These are phyloP conservation scores for Thamnophis elegans DNA, from an alignment of 2,797 vertebrate genomes.

Conservation along the genomic window DNA sequence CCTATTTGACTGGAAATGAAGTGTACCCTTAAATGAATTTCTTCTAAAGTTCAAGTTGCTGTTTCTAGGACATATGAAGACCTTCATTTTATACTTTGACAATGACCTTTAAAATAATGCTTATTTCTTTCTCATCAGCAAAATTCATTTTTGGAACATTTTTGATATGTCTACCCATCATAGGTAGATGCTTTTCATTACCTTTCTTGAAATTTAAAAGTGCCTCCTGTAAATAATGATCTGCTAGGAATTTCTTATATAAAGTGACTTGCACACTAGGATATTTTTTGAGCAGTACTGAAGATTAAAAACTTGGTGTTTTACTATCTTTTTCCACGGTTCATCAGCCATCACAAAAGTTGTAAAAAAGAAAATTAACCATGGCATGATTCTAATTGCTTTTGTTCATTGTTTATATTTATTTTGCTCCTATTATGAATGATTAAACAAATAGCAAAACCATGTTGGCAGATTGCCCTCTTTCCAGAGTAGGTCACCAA, in stretches of 20 bases:
- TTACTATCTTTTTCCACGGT: neutral
- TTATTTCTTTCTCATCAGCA: constrained; percentile 25
- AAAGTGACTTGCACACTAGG: constrained; percentile 4
- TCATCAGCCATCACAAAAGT: neutral
- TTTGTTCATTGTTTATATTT: neutral
- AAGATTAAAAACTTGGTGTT: neutral
- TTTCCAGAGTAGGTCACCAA: neutral
- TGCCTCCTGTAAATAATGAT: constrained; percentile 25
- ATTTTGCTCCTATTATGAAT: neutral
- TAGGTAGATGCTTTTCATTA: constrained; percentile 57
- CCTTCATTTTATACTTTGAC: constrained; percentile 21
- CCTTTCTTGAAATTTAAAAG: constrained; percentile 44
- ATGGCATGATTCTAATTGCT: neutral
- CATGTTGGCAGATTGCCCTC: neutral
- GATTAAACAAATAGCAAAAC: neutral
- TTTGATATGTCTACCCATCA: constrained; percentile 46
- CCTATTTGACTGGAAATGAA: neutral
- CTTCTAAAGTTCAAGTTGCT: neutral
- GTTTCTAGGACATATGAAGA: neutral
- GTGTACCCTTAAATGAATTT: rapidly evolving
- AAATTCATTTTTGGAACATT: constrained; percentile 36
- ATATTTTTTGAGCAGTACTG: neutral
- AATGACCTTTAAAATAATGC: constrained; percentile 20
- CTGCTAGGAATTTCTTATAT: constrained; percentile 57
- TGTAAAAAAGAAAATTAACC: neutral